phyloP scores from a whole-genome alignment of 1,140 invertebrate species.

The Homalodisca vitripennis region DNA sequence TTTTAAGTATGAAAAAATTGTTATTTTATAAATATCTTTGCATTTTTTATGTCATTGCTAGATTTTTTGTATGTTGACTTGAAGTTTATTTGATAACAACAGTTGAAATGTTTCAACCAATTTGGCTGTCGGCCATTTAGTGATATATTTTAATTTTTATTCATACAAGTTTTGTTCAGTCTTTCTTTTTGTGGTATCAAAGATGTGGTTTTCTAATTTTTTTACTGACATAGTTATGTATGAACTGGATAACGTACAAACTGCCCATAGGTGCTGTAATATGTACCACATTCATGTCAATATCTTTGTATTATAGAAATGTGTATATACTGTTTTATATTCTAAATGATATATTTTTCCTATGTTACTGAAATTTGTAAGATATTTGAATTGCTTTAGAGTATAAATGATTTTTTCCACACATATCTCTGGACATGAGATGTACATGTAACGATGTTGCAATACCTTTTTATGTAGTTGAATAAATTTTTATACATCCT shows the following conservation, averaged over 20 bases:
- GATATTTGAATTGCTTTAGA: background rate
- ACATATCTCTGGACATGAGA: background rate
- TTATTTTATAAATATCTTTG: too few species aligned
- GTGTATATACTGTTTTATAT: slow-evolving; percentile 13
- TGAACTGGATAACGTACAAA: background rate
- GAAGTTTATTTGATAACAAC: background rate
- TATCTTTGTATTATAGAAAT: too few species aligned
- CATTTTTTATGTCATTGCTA: too few species aligned
- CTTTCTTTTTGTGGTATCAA: background rate
- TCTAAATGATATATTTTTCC: slow-evolving; percentile 3
- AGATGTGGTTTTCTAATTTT: background rate
- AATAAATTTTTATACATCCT: background rate
- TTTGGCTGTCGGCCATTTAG: background rate
- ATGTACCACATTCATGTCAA: background rate
- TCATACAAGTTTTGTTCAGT: background rate
- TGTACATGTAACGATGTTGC: background rate
- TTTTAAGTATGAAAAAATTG: too few species aligned
- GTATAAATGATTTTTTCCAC: background rate
- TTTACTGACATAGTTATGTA: background rate
- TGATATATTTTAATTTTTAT: background rate
- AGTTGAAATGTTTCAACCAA: background rate
- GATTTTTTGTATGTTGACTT: too few species aligned
- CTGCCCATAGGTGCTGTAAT: slow-evolving; percentile 7
- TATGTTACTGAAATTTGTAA: background rate
- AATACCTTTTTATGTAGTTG: background rate